Base-by-base conservation (phyloP, 2,888 invertebrate species). In the Operophtera brumata region DNA sequence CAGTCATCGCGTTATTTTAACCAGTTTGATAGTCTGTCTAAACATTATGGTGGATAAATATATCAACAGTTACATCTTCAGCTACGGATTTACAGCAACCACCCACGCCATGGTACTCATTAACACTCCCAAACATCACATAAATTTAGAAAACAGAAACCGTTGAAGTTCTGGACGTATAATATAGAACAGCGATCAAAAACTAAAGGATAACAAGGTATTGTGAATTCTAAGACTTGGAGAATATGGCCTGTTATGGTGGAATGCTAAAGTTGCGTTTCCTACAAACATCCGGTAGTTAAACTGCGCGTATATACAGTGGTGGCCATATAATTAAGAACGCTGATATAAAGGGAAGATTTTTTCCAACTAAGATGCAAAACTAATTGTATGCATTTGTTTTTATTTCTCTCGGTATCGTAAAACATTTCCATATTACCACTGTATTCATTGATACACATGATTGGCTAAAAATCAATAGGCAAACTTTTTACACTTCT, bases 201-300 rank as follows among this genome's bases (percentile, higher is more conserved):
- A 20, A n/a, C 14, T 32, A 37, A 36, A 44, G 14, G 4, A 32
- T 10, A 34, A 8, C 37, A 51, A 39, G n/a, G 40, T 28, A 61
- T 36, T 48, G 42, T 41, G 34, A 46, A 32, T 46, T 45, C 46
- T 57, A 52, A 10, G 11, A 32, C 14, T 37, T 11, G 26, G 45
- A 11, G 25, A 26, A n/a, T 36, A 25, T 32, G 32, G 12, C 13
- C 2, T 20, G 4, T 46, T 35, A 13, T 45, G 52, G 36, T 52
- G 51, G 54, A 41, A 49, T 37, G 39, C 43, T 36, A 12, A 20
- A 44, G 5, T 25, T 12, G 25, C 37, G 52, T 62, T 66, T 66
- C 65, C 64, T 56, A 61, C 46, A 77, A 77, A 83, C 84, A 83
- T 84, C 84, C 85, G 84, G 78, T 69, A 69, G 71, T 77, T 71